Evolutionary conservation across 2,797 vertebrate genomes (phyloP).

Genomic region (Anomalospiza imberbis): DNA sequence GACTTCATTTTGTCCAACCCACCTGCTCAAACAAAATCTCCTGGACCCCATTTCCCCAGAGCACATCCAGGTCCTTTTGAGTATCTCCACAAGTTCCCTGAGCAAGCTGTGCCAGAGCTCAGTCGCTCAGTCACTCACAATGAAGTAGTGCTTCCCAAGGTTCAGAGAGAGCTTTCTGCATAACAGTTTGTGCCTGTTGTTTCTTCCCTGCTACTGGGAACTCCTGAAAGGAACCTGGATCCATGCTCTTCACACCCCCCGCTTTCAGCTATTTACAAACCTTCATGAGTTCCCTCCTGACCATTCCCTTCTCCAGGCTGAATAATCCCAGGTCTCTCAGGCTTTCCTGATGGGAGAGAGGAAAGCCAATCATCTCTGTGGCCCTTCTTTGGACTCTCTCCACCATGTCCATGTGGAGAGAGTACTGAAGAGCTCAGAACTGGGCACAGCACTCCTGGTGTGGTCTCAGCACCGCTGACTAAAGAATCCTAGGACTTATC

Average conservation of each 20-base stretch:
- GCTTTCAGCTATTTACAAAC: background rate
- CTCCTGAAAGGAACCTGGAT: background rate
- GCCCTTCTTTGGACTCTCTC: background rate
- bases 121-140: background rate
- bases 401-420: no score
- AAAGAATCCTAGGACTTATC: background rate
- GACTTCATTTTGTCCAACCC: background rate
- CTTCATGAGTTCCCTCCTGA: background rate
- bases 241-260: fast-evolving
- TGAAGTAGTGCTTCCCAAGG: fast-evolving
- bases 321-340: background rate
- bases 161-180: background rate
- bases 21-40: background rate
- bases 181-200: background rate
- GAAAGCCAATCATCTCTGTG: background rate
- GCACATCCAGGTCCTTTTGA: background rate
- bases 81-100: background rate
- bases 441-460: background rate
- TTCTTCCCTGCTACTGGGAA: background rate
- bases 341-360: background rate
- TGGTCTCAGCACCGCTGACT: background rate
- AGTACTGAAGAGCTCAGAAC: background rate
- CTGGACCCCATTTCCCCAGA: background rate
- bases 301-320: background rate
- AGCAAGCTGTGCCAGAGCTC: background rate